Percentiles rank a stretch among this genome's conserved stretches.
These are phyloP conservation scores for Lochmaea capreae DNA, from an alignment of 2,888 invertebrate species.

Conservation along the genomic window DNA sequence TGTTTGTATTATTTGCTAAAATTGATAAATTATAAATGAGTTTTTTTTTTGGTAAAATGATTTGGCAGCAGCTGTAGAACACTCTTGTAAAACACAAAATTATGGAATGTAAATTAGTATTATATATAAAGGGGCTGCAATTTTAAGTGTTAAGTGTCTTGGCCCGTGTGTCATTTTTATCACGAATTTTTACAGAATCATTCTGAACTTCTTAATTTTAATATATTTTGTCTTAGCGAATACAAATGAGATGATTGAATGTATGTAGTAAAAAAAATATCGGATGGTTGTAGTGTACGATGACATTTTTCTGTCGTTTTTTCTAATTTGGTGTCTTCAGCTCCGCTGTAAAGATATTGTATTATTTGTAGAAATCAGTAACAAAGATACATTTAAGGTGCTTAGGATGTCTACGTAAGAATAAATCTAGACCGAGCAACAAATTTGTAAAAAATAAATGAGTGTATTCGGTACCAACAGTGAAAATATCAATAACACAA, in stretches of 20 bases:
- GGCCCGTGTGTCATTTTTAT: constrained; percentile 18
- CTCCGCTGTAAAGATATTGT: constrained; percentile 45
- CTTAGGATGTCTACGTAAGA: constrained; percentile 45
- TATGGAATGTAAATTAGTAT: constrained; percentile 13
- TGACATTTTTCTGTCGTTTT: constrained; percentile 33
- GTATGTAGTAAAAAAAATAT: constrained; percentile 30
- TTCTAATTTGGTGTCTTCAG: constrained; percentile 41
- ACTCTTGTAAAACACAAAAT: constrained; percentile 19
- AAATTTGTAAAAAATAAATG: constrained; percentile 21
- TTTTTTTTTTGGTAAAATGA: background rate
- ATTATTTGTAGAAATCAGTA: constrained; percentile 49
- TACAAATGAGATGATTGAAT: background rate
- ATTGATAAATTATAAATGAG: no score
- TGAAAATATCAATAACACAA: background rate
- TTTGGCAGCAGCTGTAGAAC: constrained; percentile 8
- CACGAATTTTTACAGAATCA: constrained; percentile 30
- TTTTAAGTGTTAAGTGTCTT: constrained; percentile 15
- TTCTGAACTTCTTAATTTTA: constrained; percentile 31
- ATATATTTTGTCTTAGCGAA: constrained; percentile 32
- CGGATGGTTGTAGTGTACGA: constrained; percentile 34
- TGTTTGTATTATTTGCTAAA: no score
- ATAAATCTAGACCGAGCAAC: constrained; percentile 38
- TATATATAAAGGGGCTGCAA: background rate
- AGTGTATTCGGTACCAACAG: background rate
- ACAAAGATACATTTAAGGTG: constrained; percentile 49